A percentile compares a stretch with the other conserved stretches of the same genome.
Evolutionary conservation across 2,888 invertebrate species (phyloP).

Genomic region (Sycophila texana): DNA sequence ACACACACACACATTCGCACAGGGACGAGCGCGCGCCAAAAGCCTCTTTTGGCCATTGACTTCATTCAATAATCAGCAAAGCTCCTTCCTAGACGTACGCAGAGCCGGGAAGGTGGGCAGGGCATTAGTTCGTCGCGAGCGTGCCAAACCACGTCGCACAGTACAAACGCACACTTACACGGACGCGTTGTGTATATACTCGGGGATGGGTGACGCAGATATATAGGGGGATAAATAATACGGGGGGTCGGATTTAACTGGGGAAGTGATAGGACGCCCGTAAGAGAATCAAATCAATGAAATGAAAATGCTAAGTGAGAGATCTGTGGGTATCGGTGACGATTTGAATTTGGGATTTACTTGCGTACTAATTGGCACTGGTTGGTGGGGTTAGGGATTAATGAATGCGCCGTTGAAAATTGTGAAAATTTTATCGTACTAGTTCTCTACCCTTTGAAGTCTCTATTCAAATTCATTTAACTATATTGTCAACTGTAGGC

Average conservation of each 20-base stretch:
- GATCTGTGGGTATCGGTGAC: conserved; percentile 4
- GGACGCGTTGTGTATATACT: background rate
- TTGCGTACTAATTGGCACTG: no score
- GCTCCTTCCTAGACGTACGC: conserved; percentile 2
- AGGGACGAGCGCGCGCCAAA: conserved; percentile 5
- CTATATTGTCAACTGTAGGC: no score
- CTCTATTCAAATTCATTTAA: no score
- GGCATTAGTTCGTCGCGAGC: no score
- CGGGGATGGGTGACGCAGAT: conserved; percentile 2
- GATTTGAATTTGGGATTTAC: conserved; percentile 15
- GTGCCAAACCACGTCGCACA: no score
- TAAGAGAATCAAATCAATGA: conserved; percentile 28
- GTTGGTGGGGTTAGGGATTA: no score
- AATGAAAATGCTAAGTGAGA: conserved; percentile 34
- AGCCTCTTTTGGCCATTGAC: conserved; percentile 37
- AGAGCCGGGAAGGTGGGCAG: no score
- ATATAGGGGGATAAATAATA: conserved; percentile 35
- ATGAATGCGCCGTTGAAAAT: no score
- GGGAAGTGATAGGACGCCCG: background rate
- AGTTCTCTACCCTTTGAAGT: no score
- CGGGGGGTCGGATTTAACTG: background rate
- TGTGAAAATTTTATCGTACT: no score
- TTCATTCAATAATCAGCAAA: conserved; percentile 41
- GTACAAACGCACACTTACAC: background rate
- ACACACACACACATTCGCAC: background rate